These are phyloP conservation scores for Cheilosia urbana DNA, from an alignment of 2,888 invertebrate species.

Conservation along the genomic window DNA sequence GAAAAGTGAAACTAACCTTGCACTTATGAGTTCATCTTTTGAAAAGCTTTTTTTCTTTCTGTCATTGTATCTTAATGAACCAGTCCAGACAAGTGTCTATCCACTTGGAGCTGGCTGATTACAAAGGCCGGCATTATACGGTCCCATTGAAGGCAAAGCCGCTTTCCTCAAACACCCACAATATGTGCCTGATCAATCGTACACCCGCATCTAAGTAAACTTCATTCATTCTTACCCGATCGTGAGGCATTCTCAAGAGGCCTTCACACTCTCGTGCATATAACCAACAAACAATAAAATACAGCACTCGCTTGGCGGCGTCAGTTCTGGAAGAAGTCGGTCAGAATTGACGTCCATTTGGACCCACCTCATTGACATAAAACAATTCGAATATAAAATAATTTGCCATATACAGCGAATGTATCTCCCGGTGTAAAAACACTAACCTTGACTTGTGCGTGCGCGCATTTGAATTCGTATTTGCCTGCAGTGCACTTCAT, in stretches of 20 bases:
- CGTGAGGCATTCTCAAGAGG: slow-evolving; percentile 12
- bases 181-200: not conserved
- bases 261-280: slow-evolving; percentile 6
- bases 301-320: not conserved
- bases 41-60: not conserved
- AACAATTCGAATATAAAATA: not conserved
- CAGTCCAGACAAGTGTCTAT: slow-evolving; percentile 27
- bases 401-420: slow-evolving; percentile 29
- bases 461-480: slow-evolving; percentile 34
- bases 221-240: slow-evolving; percentile 11
- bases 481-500: slow-evolving; percentile 9
- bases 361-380: slow-evolving; percentile 29
- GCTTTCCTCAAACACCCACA: slow-evolving; percentile 9
- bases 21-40: slow-evolving; percentile 5
- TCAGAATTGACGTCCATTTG: slow-evolving; percentile 10
- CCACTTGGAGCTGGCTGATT: slow-evolving; percentile 22
- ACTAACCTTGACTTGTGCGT: slow-evolving; percentile 47
- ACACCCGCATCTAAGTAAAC: slow-evolving; percentile 1
- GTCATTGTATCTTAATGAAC: slow-evolving; percentile 14
- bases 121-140: not conserved
- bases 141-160: not conserved
- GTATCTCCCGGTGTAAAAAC: slow-evolving; percentile 17
- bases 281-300: slow-evolving; percentile 6
- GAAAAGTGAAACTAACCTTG: not conserved
- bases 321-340: slow-evolving; percentile 2